phyloP scores from a whole-genome alignment of 2,797 vertebrate species.

The Peromyscus attwateri region DNA sequence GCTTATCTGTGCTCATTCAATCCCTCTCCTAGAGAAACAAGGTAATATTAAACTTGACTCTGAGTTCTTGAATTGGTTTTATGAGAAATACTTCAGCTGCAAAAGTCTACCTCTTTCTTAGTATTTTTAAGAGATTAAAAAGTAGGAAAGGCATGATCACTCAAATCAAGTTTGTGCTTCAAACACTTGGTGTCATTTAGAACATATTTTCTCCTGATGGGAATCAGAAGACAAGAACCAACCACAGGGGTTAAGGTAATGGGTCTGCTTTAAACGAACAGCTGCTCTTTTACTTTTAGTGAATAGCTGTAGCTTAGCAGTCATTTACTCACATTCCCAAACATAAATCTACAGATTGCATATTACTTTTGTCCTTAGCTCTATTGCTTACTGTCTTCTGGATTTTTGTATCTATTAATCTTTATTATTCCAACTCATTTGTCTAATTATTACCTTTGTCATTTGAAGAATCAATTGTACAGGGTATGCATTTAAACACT shows the following conservation, averaged over 20 bases:
- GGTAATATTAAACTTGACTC: constrained; percentile 67
- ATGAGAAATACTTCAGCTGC: neutral
- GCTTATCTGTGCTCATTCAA: neutral
- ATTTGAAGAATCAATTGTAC: neutral
- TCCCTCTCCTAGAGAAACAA: constrained; percentile 56
- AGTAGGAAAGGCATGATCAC: neutral
- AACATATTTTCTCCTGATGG: neutral
- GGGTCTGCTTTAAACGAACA: neutral
- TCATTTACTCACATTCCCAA: neutral
- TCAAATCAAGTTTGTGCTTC: neutral
- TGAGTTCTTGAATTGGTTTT: neutral
- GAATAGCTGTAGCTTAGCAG: neutral
- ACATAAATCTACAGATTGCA: neutral
- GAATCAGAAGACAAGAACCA: neutral
- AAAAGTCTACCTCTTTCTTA: neutral
- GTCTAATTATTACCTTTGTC: neutral
- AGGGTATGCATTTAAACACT: neutral
- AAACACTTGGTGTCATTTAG: neutral
- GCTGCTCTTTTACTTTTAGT: neutral
- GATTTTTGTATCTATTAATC: neutral
- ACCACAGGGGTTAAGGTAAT: neutral
- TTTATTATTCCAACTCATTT: neutral
- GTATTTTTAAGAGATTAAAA: constrained; percentile 37
- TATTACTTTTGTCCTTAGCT: neutral
- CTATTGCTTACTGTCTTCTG: neutral